Base-by-base conservation (phyloP, 2,888 invertebrate genomes). In the Hofmannophila pseudospretella region DNA sequence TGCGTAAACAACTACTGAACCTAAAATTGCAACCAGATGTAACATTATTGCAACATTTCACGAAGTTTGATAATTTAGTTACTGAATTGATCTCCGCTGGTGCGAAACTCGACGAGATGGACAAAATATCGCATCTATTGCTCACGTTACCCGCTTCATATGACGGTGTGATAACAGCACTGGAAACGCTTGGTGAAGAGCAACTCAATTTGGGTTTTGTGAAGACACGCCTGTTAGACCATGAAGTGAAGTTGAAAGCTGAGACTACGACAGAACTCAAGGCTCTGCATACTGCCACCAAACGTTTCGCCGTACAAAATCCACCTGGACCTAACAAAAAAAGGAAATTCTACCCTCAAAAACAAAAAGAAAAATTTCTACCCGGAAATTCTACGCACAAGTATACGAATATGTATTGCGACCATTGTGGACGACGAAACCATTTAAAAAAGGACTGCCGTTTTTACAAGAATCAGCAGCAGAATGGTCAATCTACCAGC, bases 141-240 rank as follows among this genome's bases (percentile, higher is more conserved):
- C 19, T 42, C 4, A 43, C 43, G 4, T 31, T 42, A 9, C 42
- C 38, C 2, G 22, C 19, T 14, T n/a, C 29, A 9, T 43, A 43
- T n/a, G 39, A 43, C 19, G 39, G 43, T 8, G 43, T 43, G 3
- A 37, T 43, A 3, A 43, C 39, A 2, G 43, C 43, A 1, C 27
- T 43, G 2, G 43, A 43, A 32, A 43, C 39, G 11, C 14, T 42
- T 4, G 16, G 23, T 2, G 42, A 38, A 26, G 42, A 36, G 1
- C 25, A 36, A 3, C 34, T 38, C 4, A 38, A 29, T 3, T 19
- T 42, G 22, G 33, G 14, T 22, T 38, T 39, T 34, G 42, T 36
- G 7, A 42, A 42, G n/a, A 43, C 39, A 16, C 12, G 39, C 9
- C n/a, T n/a, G n/a, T 26, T 37, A 25, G 32, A 41, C 16, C 27